Evolutionary conservation across 2,113 vertebrate genomes (phyloP).

Genomic region (Carollia perspicillata): DNA sequence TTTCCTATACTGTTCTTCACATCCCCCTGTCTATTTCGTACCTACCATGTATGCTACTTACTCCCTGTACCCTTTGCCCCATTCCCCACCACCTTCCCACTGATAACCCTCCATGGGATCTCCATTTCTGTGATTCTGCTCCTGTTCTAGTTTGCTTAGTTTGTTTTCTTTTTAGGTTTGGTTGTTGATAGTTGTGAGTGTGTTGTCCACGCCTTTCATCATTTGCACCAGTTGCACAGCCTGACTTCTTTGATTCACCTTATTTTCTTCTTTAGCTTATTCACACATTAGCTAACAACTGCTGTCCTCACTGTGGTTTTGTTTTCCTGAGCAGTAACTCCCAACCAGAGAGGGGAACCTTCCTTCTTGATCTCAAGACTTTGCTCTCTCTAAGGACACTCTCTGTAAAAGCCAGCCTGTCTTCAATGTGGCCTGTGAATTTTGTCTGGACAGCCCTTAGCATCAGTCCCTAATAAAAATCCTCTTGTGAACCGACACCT

Average conservation of each 20-base stretch:
- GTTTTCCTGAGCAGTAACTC: background rate
- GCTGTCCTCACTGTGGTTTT: background rate
- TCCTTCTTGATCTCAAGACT: background rate
- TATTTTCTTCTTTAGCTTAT: background rate
- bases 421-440: background rate
- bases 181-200: too few species aligned
- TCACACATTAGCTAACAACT: background rate
- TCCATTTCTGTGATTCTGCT: too few species aligned
- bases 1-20: too few species aligned
- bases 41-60: too few species aligned
- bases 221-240: background rate
- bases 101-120: too few species aligned
- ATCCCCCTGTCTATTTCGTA: too few species aligned
- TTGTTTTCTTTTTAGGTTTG: too few species aligned
- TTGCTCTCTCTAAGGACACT: background rate
- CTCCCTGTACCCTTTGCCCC: too few species aligned
- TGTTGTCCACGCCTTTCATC: background rate
- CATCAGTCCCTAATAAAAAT: background rate
- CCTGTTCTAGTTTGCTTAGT: too few species aligned
- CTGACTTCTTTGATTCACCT: background rate
- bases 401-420: background rate
- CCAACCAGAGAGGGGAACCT: background rate
- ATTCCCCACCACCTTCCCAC: too few species aligned
- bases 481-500: background rate
- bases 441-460: background rate